Conservation (phyloP, 2,797 vertebrate genomes). For the Hafferia zeledoni region DNA sequence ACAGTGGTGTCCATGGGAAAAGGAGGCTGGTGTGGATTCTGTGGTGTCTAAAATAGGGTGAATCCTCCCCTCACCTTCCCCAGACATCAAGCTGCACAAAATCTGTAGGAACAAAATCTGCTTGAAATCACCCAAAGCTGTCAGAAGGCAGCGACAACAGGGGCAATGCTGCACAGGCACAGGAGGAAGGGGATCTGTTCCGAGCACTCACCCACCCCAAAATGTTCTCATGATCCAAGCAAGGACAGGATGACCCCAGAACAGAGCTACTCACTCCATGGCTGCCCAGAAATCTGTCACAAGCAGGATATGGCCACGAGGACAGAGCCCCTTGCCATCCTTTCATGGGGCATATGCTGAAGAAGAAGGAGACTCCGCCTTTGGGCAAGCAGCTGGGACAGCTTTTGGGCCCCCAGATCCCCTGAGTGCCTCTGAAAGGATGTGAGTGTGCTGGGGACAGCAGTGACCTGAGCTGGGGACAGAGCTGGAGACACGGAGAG, state of each 20-base stretch:
- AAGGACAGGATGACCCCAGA: neutral
- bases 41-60: neutral
- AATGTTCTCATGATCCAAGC: neutral
- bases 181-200: fast-evolving
- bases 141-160: fast-evolving
- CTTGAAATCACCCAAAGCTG: neutral
- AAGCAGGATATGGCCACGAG: fast-evolving
- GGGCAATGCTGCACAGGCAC: fast-evolving
- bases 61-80: neutral
- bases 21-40: neutral
- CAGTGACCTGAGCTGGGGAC: neutral
- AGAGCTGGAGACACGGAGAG: neutral
- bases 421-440: neutral
- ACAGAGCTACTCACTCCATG: fast-evolving
- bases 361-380: neutral
- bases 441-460: fast-evolving
- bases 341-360: fast-evolving
- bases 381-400: neutral
- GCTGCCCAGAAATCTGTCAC: neutral
- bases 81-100: neutral
- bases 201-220: neutral
- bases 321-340: neutral
- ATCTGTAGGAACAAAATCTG: neutral
- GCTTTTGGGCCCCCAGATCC: neutral
- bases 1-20: neutral